Evolutionary conservation across 2,797 vertebrate genomes (phyloP), one percentile per base, ranked within the genome.

Genomic region (Avahi laniger): DNA sequence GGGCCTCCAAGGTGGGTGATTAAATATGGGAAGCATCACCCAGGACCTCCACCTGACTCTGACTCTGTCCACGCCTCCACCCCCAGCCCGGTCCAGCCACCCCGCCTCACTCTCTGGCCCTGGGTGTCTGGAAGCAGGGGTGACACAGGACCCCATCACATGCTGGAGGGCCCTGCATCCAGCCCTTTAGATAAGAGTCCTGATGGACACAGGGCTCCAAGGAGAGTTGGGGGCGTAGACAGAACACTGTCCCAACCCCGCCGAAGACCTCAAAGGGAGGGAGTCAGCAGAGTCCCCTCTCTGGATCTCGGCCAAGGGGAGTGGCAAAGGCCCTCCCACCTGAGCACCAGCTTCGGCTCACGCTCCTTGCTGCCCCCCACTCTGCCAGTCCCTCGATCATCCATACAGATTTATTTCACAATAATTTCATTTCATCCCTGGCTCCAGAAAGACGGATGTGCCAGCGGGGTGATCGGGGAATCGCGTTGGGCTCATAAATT

Each of bases 341-440:
- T 7, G 79, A 79, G 59, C 61, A n/a, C 85, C 5, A 20, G 22
- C 59, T 72, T 81, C 59, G 5, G 10, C 65, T 41, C 33, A 10
- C 17, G 26, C 50, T 9, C 63, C 35, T 3, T 2, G 14, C 70
- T 28, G 35, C 48, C 41, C 70, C 15, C 28, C 24, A 15, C 81
- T 24, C 67, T 96, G 70, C 48, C 7, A 96, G 93, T 85, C 92
- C 96, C 94, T 98, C 96, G 95, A 97, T 98, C 98, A 98, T 95
- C 98, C 89, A 81, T 93, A 97, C 97, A 97, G 98, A 98, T 98
- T 98, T 98, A 98, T 98, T 98, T 98, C 98, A 97, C 96, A 72
- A 98, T 98, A 97, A 99, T 98, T 98, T 98, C 98, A 98, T 98
- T 98, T 98, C 97, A 97, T 97, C 98, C 96, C 96, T 94, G 97